Percentiles rank a stretch among this genome's conserved stretches.
phyloP scores from a whole-genome alignment of 2,888 invertebrate genomes.

The Himalopsyche anomala region DNA sequence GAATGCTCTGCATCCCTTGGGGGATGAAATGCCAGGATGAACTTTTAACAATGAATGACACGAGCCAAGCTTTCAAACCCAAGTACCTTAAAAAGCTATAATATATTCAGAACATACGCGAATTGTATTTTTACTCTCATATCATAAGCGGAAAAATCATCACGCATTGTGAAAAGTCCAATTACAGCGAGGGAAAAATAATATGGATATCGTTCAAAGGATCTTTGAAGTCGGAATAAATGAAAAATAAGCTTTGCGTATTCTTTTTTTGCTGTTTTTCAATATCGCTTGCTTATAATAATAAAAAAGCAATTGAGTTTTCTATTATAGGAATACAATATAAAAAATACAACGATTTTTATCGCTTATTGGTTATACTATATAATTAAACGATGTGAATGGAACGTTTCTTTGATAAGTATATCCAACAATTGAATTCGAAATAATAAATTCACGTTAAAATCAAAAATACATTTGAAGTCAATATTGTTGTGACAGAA shows the following conservation, averaged over 20 bases:
- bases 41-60: conserved; percentile 34
- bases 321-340: background rate
- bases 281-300: background rate
- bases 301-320: background rate
- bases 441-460: too few species aligned
- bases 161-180: background rate
- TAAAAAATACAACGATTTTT: too few species aligned
- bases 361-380: too few species aligned
- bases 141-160: background rate
- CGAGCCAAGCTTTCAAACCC: background rate
- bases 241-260: background rate
- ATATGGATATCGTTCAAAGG: background rate
- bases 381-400: too few species aligned
- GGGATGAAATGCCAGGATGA: background rate
- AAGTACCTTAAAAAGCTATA: background rate
- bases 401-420: too few species aligned
- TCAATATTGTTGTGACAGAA: too few species aligned
- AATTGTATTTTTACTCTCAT: background rate
- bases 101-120: background rate
- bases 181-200: background rate
- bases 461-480: too few species aligned
- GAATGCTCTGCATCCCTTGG: background rate
- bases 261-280: background rate
- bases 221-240: background rate
- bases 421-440: too few species aligned